Conservation (phyloP, 2,797 vertebrate species). For the Poecilia velifera region DNA sequence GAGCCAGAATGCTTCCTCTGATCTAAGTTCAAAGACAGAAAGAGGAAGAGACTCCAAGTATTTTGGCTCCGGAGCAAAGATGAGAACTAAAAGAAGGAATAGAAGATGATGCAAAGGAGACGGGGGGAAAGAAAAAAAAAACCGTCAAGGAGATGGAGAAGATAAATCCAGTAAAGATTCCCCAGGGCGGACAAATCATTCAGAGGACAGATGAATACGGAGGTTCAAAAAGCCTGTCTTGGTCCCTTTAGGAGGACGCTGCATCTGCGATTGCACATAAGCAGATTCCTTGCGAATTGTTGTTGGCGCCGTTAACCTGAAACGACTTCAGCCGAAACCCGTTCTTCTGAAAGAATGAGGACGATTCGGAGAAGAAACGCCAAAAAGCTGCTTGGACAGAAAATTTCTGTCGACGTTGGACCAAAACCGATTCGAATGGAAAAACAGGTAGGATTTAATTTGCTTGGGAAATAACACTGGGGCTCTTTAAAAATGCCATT, state of each 20-base stretch:
- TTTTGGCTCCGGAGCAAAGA: constrained; percentile 69
- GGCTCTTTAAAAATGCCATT: not conserved
- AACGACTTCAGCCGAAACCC: not conserved
- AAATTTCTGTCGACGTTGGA: not conserved
- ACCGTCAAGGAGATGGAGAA: constrained; percentile 49
- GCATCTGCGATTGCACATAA: constrained; percentile 22
- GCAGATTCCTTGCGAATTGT: constrained; percentile 7
- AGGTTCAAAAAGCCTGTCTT: constrained; percentile 58
- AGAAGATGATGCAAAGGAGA: constrained; percentile 51
- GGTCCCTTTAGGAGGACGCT: constrained; percentile 29
- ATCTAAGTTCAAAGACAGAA: constrained; percentile 85
- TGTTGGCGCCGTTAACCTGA: not conserved
- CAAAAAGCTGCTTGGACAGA: not conserved
- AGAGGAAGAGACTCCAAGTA: constrained; percentile 80
- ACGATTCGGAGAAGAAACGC: not conserved
- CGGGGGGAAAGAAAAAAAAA: not conserved
- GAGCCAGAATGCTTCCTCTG: constrained; percentile 80
- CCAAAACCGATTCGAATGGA: not conserved
- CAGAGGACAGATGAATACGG: constrained; percentile 57
- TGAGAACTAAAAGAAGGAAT: constrained; percentile 48
- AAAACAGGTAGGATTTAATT: not conserved
- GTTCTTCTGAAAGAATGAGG: constrained; percentile 1
- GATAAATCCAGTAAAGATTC: constrained; percentile 72
- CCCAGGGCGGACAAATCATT: constrained; percentile 80
- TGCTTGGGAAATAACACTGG: not conserved